Evolutionary conservation across 2,888 invertebrate genomes (phyloP).

Genomic region (Agrilus cyanescens): DNA sequence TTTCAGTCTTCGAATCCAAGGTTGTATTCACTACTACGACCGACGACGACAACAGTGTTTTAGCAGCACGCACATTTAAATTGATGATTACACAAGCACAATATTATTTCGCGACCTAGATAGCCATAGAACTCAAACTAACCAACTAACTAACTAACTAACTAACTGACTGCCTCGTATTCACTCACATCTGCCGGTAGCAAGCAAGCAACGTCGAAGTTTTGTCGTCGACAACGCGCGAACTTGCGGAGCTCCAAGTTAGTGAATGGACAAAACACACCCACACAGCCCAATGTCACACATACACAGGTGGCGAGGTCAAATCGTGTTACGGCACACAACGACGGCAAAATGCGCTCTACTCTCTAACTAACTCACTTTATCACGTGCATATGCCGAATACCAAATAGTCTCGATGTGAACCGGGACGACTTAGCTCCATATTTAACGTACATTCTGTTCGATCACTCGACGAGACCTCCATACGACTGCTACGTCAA

Average conservation of each 20-base stretch:
- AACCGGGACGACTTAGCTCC: constrained; percentile 12
- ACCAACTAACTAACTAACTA: too few relatives aligned
- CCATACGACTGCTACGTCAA: constrained; percentile 15
- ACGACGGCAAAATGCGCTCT: neutral
- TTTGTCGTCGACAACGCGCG: constrained; percentile 15
- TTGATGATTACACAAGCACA: too few relatives aligned
- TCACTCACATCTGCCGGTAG: constrained; percentile 13
- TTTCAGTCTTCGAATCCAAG: too few relatives aligned
- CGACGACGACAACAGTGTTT: too few relatives aligned
- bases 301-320: constrained; percentile 27
- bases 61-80: too few relatives aligned
- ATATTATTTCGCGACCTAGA: too few relatives aligned
- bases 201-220: constrained; percentile 14
- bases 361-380: constrained; percentile 9
- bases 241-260: constrained; percentile 12
- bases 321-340: neutral
- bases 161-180: neutral
- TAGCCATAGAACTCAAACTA: too few relatives aligned
- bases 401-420: constrained; percentile 10
- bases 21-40: too few relatives aligned
- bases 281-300: constrained; percentile 32
- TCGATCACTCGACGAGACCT: constrained; percentile 11
- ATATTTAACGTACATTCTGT: constrained; percentile 14
- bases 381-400: constrained; percentile 11
- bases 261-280: constrained; percentile 27